Evolutionary conservation across 2,113 vertebrate genomes (phyloP).

Genomic region (Porphyrio hochstetteri): DNA sequence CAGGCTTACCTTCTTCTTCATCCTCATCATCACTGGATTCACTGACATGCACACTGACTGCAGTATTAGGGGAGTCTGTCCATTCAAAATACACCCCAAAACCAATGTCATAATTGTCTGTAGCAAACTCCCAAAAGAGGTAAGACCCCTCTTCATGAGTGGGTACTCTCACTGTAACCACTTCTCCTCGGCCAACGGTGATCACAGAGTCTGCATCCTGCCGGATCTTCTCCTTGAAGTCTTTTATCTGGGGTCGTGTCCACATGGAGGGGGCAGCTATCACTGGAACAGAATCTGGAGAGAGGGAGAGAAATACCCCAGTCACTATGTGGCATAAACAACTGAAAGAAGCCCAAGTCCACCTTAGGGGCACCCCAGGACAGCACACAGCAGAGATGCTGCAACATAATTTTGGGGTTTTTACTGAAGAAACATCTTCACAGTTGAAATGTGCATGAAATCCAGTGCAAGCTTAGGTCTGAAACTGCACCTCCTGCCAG

Average conservation of each 20-base stretch:
- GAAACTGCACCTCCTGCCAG: background rate
- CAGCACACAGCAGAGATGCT: background rate
- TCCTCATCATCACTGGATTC: conserved; percentile 99
- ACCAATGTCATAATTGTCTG: conserved; percentile 98
- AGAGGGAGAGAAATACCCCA: background rate
- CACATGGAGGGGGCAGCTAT: conserved; percentile 99
- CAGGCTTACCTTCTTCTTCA: conserved; percentile 89
- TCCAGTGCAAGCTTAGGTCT: background rate
- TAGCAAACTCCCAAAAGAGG: conserved; percentile 99
- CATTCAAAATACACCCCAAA: conserved; percentile 99
- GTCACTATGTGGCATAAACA: too few relatives aligned
- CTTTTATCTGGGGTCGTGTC: conserved; percentile 97
- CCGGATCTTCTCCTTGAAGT: conserved; percentile 98
- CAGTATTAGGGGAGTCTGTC: conserved; percentile 93
- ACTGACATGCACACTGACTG: conserved; percentile 96
- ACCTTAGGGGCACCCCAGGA: background rate
- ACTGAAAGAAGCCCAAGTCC: too few relatives aligned
- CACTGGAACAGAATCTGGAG: conserved; percentile 86
- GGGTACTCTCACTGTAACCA: conserved; percentile 96
- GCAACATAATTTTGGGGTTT: background rate
- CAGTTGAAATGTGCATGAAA: background rate
- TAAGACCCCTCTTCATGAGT: conserved; percentile 98
- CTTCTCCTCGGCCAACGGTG: conserved; percentile 96
- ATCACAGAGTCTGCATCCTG: conserved; percentile 98
- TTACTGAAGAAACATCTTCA: background rate